A percentile compares a stretch with the other conserved stretches of the same genome.
Evolutionary conservation across 2,797 vertebrate species (phyloP).

Genomic region (Coluber constrictor): DNA sequence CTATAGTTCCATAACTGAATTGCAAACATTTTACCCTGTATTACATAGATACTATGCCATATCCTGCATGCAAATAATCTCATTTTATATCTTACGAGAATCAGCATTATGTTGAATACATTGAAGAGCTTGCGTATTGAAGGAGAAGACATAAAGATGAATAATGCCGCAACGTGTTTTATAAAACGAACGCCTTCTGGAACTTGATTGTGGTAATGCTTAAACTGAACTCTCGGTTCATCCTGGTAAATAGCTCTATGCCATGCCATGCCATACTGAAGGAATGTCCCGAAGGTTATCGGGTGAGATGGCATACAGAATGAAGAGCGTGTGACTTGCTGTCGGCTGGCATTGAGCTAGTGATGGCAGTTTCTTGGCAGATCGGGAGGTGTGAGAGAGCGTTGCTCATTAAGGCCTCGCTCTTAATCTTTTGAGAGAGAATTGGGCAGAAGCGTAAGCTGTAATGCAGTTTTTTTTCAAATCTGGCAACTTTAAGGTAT

Average conservation of each 20-base stretch:
- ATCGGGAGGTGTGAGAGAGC: not conserved
- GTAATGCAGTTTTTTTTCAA: not conserved
- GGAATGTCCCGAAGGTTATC: not conserved
- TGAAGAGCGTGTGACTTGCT: not conserved
- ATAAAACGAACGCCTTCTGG: not conserved
- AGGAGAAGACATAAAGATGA: not conserved
- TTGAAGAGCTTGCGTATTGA: not conserved
- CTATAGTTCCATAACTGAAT: not conserved
- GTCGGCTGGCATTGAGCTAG: not conserved
- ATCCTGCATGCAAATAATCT: not conserved
- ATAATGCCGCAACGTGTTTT: not conserved
- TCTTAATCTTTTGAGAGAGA: not conserved
- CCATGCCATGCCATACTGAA: not conserved
- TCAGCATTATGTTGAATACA: not conserved
- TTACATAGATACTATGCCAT: no score
- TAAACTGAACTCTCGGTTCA: not conserved
- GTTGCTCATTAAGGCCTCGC: not conserved
- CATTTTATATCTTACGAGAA: not conserved
- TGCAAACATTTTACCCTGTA: not conserved
- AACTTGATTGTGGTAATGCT: not conserved
- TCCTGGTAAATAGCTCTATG: not conserved
- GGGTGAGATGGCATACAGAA: not conserved
- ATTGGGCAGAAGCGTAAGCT: not conserved
- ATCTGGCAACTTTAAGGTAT: not conserved
- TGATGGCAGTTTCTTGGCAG: constrained; percentile 21